Base-by-base conservation (phyloP, 2,113 vertebrate species). In the Noturus placidus region DNA sequence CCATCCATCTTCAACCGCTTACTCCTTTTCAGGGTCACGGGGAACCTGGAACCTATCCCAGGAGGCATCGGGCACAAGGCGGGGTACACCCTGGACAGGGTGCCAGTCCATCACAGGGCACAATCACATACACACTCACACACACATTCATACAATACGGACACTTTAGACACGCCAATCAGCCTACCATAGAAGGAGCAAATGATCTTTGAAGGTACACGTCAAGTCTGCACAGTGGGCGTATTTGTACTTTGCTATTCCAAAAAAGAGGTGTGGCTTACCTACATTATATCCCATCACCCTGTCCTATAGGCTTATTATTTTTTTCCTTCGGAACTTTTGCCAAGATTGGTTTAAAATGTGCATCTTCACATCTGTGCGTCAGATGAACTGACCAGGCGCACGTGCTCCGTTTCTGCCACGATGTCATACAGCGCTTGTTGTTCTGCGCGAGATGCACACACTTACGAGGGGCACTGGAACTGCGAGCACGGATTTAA, bases 401-500 rank as follows among this genome's bases (percentile, higher is more conserved):
- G 20, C 22, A 61, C 35, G 77, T 69, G 54, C 8, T 50, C 9
- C 5, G 19, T 52, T 17, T 22, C 30, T 57, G 65, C 67, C 25
- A 54, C 52, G 27, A 89, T 89, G 89, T 85, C 86, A 22, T 82
- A 65, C 19, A 56, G 56, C 20, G 25, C 85, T 30, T 88, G 61
- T 42, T 84, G 57, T 59, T 84, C 82, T 33, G 27, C 74, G 35
- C 77, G 1, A 0, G 61, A 78, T 35, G 79, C 78, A 19, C 35
- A 30, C 61, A 14, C 30, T 8, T 52, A n/a, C 35, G 65, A 84
- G 33, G 20, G 70, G 11, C 87, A 86, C 33, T 83, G 87, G 38
- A 91, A 88, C 33, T 88, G 87, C 11, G 35, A 90, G 20, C 52
- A 87, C 1, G 89, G 84, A 19, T 52, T 90, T 11, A 57, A 86